These are phyloP conservation scores for Bombus picipes DNA, from an alignment of 1,140 invertebrate species.

Conservation along the genomic window DNA sequence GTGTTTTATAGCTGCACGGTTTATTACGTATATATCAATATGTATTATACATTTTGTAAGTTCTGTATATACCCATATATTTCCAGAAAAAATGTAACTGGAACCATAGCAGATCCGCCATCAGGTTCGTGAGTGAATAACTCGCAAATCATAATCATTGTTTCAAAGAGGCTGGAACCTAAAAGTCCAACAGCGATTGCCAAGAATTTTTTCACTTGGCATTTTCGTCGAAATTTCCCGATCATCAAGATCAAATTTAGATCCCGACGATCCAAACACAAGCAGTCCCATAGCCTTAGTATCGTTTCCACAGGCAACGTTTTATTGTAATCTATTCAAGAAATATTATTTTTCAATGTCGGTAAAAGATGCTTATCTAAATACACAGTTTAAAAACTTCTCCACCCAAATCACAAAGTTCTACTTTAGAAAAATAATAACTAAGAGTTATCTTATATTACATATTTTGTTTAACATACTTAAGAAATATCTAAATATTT, in stretches of 20 bases:
- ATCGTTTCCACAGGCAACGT: slow-evolving; percentile 72
- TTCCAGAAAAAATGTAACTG: slow-evolving; percentile 87
- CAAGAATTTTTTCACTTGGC: slow-evolving; percentile 80
- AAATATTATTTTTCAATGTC: neutral
- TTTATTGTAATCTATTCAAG: slow-evolving; percentile 77
- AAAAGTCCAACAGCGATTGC: slow-evolving; percentile 77
- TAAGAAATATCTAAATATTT: neutral
- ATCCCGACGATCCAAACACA: slow-evolving; percentile 76
- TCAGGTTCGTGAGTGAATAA: slow-evolving; percentile 92
- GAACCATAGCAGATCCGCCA: slow-evolving; percentile 90
- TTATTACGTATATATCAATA: too few species aligned
- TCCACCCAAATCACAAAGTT: too few species aligned
- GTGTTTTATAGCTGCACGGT: neutral
- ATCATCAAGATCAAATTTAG: slow-evolving; percentile 75
- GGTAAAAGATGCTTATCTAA: neutral
- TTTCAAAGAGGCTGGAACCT: slow-evolving; percentile 82
- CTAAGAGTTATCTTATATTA: too few species aligned
- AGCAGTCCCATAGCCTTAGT: slow-evolving; percentile 73
- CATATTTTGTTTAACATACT: too few species aligned
- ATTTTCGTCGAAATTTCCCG: slow-evolving; percentile 76
- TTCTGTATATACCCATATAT: slow-evolving; percentile 83
- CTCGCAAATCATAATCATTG: slow-evolving; percentile 92
- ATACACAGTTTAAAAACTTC: too few species aligned
- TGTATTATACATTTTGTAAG: too few species aligned
- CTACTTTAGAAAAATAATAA: too few species aligned